These are phyloP conservation scores for Campoletis raptor DNA, from an alignment of 2,888 invertebrate species.

Conservation along the genomic window DNA sequence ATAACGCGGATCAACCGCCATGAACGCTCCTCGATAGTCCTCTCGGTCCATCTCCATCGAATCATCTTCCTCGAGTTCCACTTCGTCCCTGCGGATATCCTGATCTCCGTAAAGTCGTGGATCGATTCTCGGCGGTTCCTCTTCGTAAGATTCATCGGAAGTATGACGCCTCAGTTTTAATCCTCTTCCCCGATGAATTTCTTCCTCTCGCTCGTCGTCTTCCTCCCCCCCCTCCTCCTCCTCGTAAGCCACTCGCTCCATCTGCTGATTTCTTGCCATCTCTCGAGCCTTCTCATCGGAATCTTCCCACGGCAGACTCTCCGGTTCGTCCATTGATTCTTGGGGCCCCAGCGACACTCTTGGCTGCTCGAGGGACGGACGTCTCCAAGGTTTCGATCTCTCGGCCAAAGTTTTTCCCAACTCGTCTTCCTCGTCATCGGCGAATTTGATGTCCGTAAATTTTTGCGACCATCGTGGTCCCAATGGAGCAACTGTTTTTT, in stretches of 20 bases:
- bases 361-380: constrained; percentile 81
- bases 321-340: constrained; percentile 70
- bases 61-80: background rate
- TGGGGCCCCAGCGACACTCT: constrained; percentile 78
- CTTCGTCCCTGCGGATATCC: constrained; percentile 35
- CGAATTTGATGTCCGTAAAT: constrained; percentile 80
- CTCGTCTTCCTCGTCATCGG: constrained; percentile 75
- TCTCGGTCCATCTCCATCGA: constrained; percentile 55
- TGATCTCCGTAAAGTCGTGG: constrained; percentile 77
- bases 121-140: constrained; percentile 72
- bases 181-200: constrained; percentile 54
- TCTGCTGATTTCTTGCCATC: constrained; percentile 53
- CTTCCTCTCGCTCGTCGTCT: constrained; percentile 71
- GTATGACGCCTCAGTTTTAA: constrained; percentile 53
- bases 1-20: constrained; percentile 67
- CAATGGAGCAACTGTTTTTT: constrained; percentile 84
- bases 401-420: constrained; percentile 73
- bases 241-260: constrained; percentile 59
- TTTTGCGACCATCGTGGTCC: constrained; percentile 86
- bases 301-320: constrained; percentile 71
- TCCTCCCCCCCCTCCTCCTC: constrained; percentile 60
- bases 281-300: constrained; percentile 56
- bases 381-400: constrained; percentile 81
- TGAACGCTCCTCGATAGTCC: constrained; percentile 66
- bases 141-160: constrained; percentile 73